Base-by-base conservation (phyloP, 1,140 invertebrate genomes). In the Portunus trituberculatus region DNA sequence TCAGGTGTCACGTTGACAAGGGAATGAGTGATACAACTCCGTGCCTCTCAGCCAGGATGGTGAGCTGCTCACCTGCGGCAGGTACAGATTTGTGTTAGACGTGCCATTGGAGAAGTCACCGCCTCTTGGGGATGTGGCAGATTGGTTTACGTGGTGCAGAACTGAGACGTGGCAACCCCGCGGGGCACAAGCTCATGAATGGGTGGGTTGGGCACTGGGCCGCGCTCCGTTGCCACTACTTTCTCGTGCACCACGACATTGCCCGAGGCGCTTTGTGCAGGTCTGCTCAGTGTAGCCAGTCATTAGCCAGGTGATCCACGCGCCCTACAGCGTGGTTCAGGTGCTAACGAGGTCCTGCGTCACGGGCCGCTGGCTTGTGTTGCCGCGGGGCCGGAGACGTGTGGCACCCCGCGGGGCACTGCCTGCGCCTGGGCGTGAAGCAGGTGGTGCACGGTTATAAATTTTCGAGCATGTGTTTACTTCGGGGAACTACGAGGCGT, bases 141-240 rank as follows among this genome's bases (percentile, higher is more conserved):
- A n/a, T 25, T 76, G 67, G 67, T 76, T 25, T 76, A 76, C 6
- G 25, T n/a, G 52, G 8, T 59, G 8, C n/a, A 76, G 67, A 25
- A 1, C n/a, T 76, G 46, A 93, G 84, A 93, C 48, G 92, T 93
- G 92, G 92, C 92, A 93, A 83, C 92, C 46, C 45, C 92, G 82
- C 28, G 16, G 83, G 92, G 92, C 92, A 93, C 83, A 93, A 93
- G 92, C 39, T 93, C 92, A 93, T 93, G 92, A 93, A 93, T 93
- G 92, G 46, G 92, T 93, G 92, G 92, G 92, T 93, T 93, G 92
- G 92, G 92, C 92, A 93, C 83, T 48, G 82, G 20, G 14, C 48
- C 92, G 48, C n/a, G 67, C 67, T n/a, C 20, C 32, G 52, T 32
- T 91, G 90, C 46, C 90, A 39, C 16, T 29, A 25, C 32, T 59